phyloP scores from a whole-genome alignment of 2,113 vertebrate genomes.

The Marmota flaviventris region DNA sequence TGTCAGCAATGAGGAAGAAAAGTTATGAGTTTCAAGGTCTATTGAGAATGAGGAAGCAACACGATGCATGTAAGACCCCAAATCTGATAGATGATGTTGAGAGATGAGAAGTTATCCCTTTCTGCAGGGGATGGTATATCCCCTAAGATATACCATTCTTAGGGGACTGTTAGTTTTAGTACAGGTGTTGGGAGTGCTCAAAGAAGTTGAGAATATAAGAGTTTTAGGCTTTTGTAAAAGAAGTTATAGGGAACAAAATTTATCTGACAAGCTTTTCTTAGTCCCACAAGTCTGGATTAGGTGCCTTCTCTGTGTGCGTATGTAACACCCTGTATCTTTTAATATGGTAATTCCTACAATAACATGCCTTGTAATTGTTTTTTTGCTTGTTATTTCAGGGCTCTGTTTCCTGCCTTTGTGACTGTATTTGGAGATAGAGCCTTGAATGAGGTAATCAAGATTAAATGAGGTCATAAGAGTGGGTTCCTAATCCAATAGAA shows the following conservation, averaged over 20 bases:
- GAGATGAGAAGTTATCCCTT: background rate
- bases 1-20: background rate
- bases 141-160: background rate
- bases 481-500: background rate
- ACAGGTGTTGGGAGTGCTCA: background rate
- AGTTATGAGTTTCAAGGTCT: background rate
- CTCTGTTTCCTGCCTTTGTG: background rate
- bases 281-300: background rate
- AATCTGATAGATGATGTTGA: background rate
- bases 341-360: background rate
- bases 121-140: background rate
- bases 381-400: conserved; percentile 13
- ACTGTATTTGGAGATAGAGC: background rate
- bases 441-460: background rate
- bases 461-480: background rate
- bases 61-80: background rate
- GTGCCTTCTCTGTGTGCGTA: background rate
- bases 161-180: background rate
- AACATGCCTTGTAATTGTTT: background rate
- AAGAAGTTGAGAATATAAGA: background rate
- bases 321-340: background rate
- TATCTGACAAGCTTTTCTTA: background rate
- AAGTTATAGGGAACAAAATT: background rate
- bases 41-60: background rate
- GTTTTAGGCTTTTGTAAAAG: background rate